Conservation (phyloP, 2,797 vertebrate genomes). For the Cuculus canorus region DNA sequence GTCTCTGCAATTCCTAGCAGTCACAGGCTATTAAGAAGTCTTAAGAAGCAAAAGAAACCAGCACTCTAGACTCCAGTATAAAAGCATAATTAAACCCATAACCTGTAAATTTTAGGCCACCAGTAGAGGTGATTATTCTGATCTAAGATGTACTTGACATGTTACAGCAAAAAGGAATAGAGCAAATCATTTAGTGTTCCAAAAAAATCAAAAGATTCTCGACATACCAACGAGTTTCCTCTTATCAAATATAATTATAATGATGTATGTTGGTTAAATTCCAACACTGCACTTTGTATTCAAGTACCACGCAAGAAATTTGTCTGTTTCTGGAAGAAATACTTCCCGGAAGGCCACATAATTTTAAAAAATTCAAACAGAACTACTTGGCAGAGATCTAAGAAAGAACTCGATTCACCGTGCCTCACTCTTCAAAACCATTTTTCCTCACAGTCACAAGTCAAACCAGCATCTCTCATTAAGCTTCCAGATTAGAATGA, state of each 20-base stretch:
- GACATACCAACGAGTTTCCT: neutral
- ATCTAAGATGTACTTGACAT: neutral
- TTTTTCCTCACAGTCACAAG: neutral
- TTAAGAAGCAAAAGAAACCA: constrained; percentile 8
- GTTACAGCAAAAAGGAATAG: neutral
- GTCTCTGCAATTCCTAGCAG: neutral
- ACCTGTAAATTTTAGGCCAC: neutral
- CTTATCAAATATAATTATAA: neutral
- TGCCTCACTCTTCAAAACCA: neutral
- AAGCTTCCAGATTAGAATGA: neutral
- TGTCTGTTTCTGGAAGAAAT: neutral
- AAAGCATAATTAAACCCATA: neutral
- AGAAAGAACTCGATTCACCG: neutral
- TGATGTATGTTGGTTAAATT: neutral
- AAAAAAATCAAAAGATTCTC: constrained; percentile 5
- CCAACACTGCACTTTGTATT: neutral
- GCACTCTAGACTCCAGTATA: neutral
- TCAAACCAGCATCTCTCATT: neutral
- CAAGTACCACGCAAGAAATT: neutral
- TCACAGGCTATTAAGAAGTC: neutral
- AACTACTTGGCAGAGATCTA: neutral
- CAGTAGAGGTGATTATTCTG: neutral
- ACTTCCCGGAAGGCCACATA: fast-evolving
- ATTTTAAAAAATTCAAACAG: neutral
- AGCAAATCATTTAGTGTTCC: neutral